Conservation (phyloP, 2,797 vertebrate genomes). For the Graptemys geographica region DNA sequence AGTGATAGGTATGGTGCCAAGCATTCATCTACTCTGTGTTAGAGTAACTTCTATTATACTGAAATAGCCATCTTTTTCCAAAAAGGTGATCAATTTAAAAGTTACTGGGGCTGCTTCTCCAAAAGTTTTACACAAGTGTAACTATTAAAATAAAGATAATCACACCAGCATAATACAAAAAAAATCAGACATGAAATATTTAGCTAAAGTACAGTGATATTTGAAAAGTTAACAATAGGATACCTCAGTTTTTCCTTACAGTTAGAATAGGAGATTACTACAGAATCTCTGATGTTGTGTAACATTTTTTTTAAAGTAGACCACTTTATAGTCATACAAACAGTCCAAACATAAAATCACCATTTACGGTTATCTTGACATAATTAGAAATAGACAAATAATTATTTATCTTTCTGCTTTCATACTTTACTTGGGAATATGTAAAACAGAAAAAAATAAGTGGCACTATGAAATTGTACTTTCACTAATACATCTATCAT, state of each 20-base stretch:
- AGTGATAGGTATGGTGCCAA: too few relatives aligned
- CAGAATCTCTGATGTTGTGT: not conserved
- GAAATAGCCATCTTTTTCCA: not conserved
- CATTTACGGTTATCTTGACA: not conserved
- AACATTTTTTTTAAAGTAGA: not conserved
- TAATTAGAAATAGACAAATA: not conserved
- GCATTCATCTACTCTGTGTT: too few relatives aligned
- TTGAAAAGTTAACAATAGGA: too few relatives aligned
- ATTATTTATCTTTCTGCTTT: not conserved
- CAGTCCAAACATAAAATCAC: not conserved
- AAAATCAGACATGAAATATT: not conserved
- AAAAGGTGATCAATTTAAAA: not conserved
- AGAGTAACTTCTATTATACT: too few relatives aligned
- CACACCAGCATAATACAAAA: fast-evolving
- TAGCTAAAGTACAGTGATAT: not conserved
- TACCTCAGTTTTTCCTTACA: fast-evolving
- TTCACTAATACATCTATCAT: not conserved
- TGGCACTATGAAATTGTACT: conserved; percentile 65
- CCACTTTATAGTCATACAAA: not conserved
- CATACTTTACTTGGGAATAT: not conserved
- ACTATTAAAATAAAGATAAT: not conserved
- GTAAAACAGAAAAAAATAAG: conserved; percentile 17
- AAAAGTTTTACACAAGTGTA: not conserved
- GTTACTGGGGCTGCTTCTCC: not conserved
- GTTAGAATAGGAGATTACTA: not conserved